Evolutionary conservation across 2,888 invertebrate genomes (phyloP).

Genomic region (Nyleta sp.): DNA sequence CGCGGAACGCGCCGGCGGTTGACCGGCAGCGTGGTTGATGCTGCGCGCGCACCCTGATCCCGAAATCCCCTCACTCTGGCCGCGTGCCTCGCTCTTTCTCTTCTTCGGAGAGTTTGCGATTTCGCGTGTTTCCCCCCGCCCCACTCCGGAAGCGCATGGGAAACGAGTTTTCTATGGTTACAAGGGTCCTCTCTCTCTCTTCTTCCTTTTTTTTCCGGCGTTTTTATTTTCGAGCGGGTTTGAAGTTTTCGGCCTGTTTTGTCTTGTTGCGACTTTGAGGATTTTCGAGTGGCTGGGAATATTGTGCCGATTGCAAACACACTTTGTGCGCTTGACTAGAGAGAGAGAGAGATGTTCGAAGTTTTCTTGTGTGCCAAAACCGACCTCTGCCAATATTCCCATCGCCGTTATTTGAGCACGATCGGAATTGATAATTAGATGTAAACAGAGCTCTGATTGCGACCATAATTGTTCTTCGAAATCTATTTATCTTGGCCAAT

Average conservation of each 20-base stretch:
- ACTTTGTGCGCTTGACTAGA: too few relatives aligned
- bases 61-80: slow-evolving; percentile 51
- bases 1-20: slow-evolving; percentile 64
- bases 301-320: too few relatives aligned
- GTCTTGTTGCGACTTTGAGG: too few relatives aligned
- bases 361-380: too few relatives aligned
- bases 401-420: too few relatives aligned
- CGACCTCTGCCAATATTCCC: too few relatives aligned
- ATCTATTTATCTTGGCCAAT: too few relatives aligned
- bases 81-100: slow-evolving; percentile 51
- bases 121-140: slow-evolving; percentile 31
- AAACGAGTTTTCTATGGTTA: slow-evolving; percentile 59
- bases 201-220: slow-evolving; percentile 13
- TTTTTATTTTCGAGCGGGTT: slow-evolving; percentile 29
- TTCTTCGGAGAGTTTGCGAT: slow-evolving; percentile 51
- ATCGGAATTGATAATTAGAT: too few relatives aligned
- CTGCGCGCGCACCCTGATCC: slow-evolving; percentile 75
- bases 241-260: background rate
- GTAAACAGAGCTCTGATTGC: too few relatives aligned
- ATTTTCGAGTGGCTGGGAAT: slow-evolving; percentile 18
- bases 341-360: too few relatives aligned
- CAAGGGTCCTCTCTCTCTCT: slow-evolving; percentile 15
- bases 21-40: slow-evolving; percentile 74
- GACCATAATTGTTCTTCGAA: too few relatives aligned
- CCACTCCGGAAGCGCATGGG: slow-evolving; percentile 49